Evolutionary conservation across 2,113 vertebrate species (phyloP).

Genomic region (Lophura nycthemera): DNA sequence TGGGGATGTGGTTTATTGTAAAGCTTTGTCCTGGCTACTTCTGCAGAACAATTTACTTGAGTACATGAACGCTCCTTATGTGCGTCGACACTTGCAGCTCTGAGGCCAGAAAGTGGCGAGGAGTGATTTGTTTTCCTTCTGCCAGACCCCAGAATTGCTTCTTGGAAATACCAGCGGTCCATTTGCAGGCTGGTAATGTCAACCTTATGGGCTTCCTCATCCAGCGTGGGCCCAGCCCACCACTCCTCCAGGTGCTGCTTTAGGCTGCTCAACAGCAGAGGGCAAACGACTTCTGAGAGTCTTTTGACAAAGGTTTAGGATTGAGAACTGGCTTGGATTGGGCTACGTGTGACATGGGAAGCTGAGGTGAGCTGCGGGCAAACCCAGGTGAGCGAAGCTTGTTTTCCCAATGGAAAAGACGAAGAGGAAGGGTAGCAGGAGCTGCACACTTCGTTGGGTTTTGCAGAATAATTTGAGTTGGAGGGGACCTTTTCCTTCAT

Average conservation of each 20-base stretch:
- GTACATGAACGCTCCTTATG: background rate
- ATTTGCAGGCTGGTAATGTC: background rate
- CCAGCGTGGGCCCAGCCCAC: background rate
- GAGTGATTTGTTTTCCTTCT: background rate
- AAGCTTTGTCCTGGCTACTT: background rate
- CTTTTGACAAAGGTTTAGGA: background rate
- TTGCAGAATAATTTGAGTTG: background rate
- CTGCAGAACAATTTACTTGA: background rate
- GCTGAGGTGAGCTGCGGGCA: background rate
- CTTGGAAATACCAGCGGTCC: background rate
- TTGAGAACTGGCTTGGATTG: background rate
- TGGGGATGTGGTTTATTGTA: background rate
- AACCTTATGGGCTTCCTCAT: background rate
- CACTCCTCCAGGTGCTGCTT: background rate
- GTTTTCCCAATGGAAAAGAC: background rate
- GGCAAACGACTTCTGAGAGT: background rate
- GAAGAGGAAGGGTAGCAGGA: background rate
- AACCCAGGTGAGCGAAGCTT: background rate
- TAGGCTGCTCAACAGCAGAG: background rate
- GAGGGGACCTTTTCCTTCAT: constrained; percentile 87
- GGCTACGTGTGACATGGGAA: background rate
- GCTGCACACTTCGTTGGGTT: background rate
- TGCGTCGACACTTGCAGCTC: background rate
- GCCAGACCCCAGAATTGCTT: background rate
- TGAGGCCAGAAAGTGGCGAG: background rate